Base-by-base conservation (phyloP, 2,113 vertebrate genomes). In the Lophius piscatorius region DNA sequence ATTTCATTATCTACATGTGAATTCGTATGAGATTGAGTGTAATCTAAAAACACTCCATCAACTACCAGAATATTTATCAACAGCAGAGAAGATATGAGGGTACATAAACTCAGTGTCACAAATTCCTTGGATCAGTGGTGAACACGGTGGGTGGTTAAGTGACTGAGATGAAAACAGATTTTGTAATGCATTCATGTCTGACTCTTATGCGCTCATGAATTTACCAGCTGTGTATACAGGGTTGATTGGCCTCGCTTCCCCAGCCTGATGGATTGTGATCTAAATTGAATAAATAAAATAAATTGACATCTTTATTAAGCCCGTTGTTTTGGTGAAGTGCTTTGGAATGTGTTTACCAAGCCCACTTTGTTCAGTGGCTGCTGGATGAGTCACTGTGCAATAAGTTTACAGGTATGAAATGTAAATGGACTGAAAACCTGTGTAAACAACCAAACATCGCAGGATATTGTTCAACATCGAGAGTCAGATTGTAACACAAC, bases 251-350 rank as follows among this genome's bases (percentile, higher is more conserved):
- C 29, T 44, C 34, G 59, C 11, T 41, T 74, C 8, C 52, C 50
- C 13, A 17, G 31, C 47, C 57, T 68, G 48, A 67, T 31, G 9
- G 29, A 45, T 13, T 47, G 49, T 26, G 49, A 68, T 59, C 52
- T 55, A 74, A 78, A 83, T 63, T 51, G 50, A 84, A 84, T 84
- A 76, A 62, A 80, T 87, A 78, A 82, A 81, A 61, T 63, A 65
- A 78, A 82, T 55, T 51, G 64, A 76, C 67, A 52, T 68, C 69
- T 89, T 82, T 81, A 85, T 80, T 80, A 58, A 61, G 58, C 18
- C 26, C 18, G 41, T 54, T 50, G 63, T 66, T 75, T 39, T 26
- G 47, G 42, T 66, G 31, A 63, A 59, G 41, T 74, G 44, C 48
- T 34, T 60, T 59, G 16, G 51, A 71, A 47, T 11, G 45, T 47